phyloP scores from a whole-genome alignment of 2,797 vertebrate species.

The Tachyglossus aculeatus region DNA sequence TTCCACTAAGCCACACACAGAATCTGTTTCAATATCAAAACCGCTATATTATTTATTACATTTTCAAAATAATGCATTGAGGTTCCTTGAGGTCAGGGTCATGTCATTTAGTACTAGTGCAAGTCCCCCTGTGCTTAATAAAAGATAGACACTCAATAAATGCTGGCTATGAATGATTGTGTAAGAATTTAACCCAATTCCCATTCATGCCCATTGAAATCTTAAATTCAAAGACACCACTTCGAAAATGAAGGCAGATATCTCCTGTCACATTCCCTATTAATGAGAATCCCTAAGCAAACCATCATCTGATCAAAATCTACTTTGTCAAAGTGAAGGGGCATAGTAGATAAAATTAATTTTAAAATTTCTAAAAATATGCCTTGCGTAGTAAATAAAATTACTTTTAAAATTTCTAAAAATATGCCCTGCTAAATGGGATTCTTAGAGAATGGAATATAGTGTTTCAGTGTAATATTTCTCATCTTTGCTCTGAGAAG shows the following conservation, averaged over 20 bases:
- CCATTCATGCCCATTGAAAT: background rate
- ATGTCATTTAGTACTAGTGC: too few species aligned
- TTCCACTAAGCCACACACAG: too few species aligned
- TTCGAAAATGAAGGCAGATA: conserved; percentile 13
- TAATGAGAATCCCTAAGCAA: background rate
- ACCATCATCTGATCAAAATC: conserved; percentile 14
- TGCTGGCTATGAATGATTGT: too few species aligned
- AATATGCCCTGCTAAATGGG: background rate
- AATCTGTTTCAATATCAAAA: too few species aligned
- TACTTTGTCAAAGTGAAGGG: conserved; percentile 11
- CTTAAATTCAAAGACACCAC: conserved; percentile 6
- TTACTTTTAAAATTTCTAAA: background rate
- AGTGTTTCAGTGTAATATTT: too few species aligned
- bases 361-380: background rate
- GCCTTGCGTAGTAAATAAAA: background rate
- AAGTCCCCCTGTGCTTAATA: too few species aligned
- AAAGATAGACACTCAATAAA: too few species aligned
- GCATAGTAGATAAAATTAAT: background rate
- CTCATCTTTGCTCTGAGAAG: too few species aligned
- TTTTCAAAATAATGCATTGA: too few species aligned
- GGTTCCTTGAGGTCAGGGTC: too few species aligned
- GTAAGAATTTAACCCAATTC: too few species aligned
- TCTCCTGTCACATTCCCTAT: conserved; percentile 22
- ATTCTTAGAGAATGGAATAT: background rate
- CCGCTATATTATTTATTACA: too few species aligned